A percentile compares a stretch with the other conserved stretches of the same genome.
phyloP scores from a whole-genome alignment of 1,140 invertebrate species.

The Capitella teleta region DNA sequence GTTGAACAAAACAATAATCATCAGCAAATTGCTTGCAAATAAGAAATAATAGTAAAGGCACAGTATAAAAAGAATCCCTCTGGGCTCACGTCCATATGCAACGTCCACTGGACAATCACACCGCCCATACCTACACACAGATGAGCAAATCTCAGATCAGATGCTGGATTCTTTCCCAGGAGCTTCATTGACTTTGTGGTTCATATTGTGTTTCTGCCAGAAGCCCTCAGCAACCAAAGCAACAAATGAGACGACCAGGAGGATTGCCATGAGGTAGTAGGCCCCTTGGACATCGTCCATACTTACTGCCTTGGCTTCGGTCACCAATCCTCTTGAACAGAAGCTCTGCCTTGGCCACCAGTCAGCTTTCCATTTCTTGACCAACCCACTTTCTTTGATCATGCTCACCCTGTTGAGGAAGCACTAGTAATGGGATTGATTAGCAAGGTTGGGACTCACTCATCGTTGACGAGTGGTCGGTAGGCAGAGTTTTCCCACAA shows the following conservation, averaged over 20 bases:
- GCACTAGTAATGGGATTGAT: not conserved
- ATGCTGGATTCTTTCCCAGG: no score
- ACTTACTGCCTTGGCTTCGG: not conserved
- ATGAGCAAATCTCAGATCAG: no score
- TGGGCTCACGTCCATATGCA: no score
- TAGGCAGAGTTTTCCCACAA: not conserved
- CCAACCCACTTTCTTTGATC: not conserved
- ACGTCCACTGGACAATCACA: no score
- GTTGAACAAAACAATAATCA: no score
- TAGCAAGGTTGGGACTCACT: not conserved
- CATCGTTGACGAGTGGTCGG: not conserved
- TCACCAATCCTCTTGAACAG: not conserved
- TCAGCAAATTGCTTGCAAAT: no score
- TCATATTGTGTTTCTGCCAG: no score
- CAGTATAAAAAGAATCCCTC: no score
- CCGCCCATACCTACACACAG: no score
- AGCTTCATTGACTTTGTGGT: no score
- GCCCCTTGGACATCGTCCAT: slow-evolving; percentile 1
- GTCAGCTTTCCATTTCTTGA: not conserved
- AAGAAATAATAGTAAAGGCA: no score
- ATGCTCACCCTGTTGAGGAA: not conserved
- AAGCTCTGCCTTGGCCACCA: not conserved
- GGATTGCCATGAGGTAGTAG: slow-evolving; percentile 1
- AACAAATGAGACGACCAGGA: not conserved
- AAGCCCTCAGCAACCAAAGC: not conserved